These are phyloP conservation scores for Damaliscus lunatus DNA, from an alignment of 2,113 vertebrate genomes.

Conservation along the genomic window DNA sequence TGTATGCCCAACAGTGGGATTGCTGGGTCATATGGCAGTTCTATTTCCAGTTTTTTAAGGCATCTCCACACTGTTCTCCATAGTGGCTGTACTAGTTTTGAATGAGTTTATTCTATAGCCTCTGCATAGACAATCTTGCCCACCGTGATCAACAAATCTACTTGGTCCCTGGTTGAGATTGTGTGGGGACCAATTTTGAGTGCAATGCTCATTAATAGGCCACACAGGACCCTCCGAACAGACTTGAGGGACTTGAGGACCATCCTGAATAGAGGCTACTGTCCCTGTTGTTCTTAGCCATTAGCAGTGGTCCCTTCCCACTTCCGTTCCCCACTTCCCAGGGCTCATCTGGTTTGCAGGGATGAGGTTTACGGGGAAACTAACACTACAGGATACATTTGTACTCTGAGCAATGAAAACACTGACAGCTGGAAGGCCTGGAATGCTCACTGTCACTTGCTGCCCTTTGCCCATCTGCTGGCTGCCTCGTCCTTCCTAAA, in stretches of 20 bases:
- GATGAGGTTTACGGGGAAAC: not conserved
- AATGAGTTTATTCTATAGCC: not conserved
- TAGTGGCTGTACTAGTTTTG: not conserved
- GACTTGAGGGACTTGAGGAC: not conserved
- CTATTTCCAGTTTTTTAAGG: not conserved
- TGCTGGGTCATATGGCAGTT: not conserved
- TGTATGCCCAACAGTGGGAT: not conserved
- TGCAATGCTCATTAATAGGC: not conserved
- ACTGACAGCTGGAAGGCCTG: not conserved
- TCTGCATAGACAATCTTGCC: not conserved
- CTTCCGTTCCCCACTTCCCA: not conserved
- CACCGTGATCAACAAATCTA: not conserved
- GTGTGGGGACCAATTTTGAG: not conserved
- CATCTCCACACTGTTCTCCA: not conserved
- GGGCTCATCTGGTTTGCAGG: not conserved
- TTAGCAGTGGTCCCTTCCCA: not conserved
- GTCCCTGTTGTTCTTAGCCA: not conserved
- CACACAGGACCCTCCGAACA: not conserved
- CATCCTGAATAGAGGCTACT: not conserved
- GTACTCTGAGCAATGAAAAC: not conserved
- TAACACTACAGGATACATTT: not conserved
- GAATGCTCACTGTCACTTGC: not conserved
- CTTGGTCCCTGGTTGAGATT: not conserved
- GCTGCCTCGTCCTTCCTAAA: not conserved
- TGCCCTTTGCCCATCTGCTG: not conserved